A percentile compares a stretch with the other conserved stretches of the same genome.
Evolutionary conservation across 2,797 vertebrate genomes (phyloP).

Genomic region (Oryzias sinensis): DNA sequence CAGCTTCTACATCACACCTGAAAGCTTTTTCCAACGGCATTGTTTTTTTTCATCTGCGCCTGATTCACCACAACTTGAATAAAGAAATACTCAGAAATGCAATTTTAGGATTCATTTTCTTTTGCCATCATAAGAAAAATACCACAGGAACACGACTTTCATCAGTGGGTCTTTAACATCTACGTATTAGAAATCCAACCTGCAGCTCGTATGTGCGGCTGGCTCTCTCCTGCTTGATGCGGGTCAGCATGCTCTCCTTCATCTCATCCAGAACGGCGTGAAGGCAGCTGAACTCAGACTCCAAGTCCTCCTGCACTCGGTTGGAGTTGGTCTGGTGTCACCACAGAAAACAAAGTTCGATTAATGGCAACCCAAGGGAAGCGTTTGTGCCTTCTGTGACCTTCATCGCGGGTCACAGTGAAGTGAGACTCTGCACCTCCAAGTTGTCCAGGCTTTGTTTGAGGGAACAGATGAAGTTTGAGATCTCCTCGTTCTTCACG

Average conservation of each 20-base stretch:
- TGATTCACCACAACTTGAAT: too few relatives aligned
- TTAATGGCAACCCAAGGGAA: background rate
- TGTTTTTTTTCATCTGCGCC: too few relatives aligned
- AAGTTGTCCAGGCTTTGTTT: constrained; percentile 90
- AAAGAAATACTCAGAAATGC: too few relatives aligned
- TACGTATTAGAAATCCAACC: background rate
- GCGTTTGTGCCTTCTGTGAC: background rate
- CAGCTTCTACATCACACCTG: too few relatives aligned
- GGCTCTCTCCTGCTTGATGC: constrained; percentile 93
- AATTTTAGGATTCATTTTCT: too few relatives aligned
- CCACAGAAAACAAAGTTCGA: background rate
- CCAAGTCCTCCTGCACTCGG: constrained; percentile 88
- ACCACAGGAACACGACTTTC: too few relatives aligned
- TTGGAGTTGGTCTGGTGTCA: constrained; percentile 80
- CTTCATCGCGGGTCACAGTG: background rate
- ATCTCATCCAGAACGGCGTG: constrained; percentile 84
- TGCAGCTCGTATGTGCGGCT: constrained; percentile 89
- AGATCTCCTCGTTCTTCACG: constrained; percentile 92
- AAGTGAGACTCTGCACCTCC: constrained; percentile 73
- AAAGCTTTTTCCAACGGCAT: too few relatives aligned
- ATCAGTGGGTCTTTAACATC: background rate
- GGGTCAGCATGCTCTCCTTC: constrained; percentile 90
- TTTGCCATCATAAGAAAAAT: too few relatives aligned
- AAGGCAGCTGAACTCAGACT: constrained; percentile 86
- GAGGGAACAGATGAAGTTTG: constrained; percentile 87